Evolutionary conservation across 2,888 invertebrate genomes (phyloP), one percentile per base, ranked within the genome.

Genomic region (Synanthedon andrenaeformis): DNA sequence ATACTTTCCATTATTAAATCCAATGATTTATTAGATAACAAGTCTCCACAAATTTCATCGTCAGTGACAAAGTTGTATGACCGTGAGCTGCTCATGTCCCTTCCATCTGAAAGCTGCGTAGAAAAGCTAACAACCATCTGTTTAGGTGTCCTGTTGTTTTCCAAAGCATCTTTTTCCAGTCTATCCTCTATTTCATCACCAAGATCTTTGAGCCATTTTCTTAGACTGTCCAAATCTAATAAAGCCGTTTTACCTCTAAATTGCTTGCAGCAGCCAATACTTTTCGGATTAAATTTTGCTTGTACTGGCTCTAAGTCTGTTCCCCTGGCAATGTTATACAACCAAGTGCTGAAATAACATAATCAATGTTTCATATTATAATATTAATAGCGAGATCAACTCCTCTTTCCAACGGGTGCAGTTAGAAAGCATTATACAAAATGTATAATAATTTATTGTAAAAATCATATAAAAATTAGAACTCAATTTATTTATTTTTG

Each of bases 261-360:
- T 69, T 95, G 95, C 82, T 99, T 99, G 73, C 96, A 95, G 68
- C 97, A 97, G 0, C 97, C 98, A 63, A 99, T 96, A 53, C 97
- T 97, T 79, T 98, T 97, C 0, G 96, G 90, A 54, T 96, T 90
- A 58, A 96, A 92, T 59, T 96, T 90, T 0, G 93, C 91, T 56
- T 91, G 92, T 0, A 99, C 98, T 12, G 94, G 92, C 67, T 98
- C 98, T 58, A 91, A 78, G 70, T 98, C 97, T 54, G 95, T 90
- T 2, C 98, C 98, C 58, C 93, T 90, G 3, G 95, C 93, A 58
- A 98, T 92, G 63, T 95, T 92, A 74, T 93, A 94, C 41, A 98
- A 72, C 96, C 96, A 98, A 3, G 89, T 82, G 12, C 96, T 96
- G 68, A 49, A 70, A 68, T 45, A 45, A 8, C 6, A 45, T 45